A percentile compares a stretch with the other conserved stretches of the same genome.
Conservation (phyloP, 2,797 vertebrate genomes). For the Rhodeus uyekii region DNA sequence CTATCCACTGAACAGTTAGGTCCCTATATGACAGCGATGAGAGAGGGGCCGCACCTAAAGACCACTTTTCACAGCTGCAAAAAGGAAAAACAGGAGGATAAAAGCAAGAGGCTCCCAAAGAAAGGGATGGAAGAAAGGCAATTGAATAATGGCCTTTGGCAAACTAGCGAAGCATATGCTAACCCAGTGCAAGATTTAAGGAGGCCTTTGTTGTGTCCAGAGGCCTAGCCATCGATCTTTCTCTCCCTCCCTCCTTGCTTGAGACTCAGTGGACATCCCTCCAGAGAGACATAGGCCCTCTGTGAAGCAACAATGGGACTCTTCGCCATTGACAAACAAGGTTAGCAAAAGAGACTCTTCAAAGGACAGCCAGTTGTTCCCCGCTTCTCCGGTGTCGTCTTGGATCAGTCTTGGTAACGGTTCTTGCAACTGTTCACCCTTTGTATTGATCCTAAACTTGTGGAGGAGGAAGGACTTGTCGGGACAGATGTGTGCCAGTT, state of each 20-base stretch:
- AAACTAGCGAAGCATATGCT: constrained; percentile 65
- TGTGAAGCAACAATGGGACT: constrained; percentile 47
- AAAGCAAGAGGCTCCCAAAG: constrained; percentile 28
- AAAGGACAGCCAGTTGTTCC: constrained; percentile 46
- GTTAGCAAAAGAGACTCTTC: constrained; percentile 50
- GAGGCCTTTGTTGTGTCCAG: constrained; percentile 57
- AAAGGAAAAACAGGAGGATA: constrained; percentile 37
- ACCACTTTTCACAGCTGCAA: constrained; percentile 44
- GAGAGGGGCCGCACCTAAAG: constrained; percentile 6
- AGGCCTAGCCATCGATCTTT: constrained; percentile 58
- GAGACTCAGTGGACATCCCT: constrained; percentile 55
- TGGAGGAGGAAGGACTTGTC: constrained; percentile 13
- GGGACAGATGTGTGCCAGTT: constrained; percentile 34
- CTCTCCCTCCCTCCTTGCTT: constrained; percentile 32
- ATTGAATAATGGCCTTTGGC: constrained; percentile 65
- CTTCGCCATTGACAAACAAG: constrained; percentile 56
- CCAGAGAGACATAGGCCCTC: constrained; percentile 45
- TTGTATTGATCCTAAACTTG: constrained; percentile 43
- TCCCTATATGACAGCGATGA: background rate
- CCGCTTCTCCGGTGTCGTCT: constrained; percentile 41
- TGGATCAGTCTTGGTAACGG: constrained; percentile 55
- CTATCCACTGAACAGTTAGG: constrained; percentile 27
- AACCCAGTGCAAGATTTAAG: constrained; percentile 58
- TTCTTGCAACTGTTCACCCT: constrained; percentile 47
- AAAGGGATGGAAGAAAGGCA: constrained; percentile 52